These are phyloP conservation scores for Hapalemur alaotrensis DNA, from an alignment of 2,797 vertebrate genomes.

Conservation along the genomic window DNA sequence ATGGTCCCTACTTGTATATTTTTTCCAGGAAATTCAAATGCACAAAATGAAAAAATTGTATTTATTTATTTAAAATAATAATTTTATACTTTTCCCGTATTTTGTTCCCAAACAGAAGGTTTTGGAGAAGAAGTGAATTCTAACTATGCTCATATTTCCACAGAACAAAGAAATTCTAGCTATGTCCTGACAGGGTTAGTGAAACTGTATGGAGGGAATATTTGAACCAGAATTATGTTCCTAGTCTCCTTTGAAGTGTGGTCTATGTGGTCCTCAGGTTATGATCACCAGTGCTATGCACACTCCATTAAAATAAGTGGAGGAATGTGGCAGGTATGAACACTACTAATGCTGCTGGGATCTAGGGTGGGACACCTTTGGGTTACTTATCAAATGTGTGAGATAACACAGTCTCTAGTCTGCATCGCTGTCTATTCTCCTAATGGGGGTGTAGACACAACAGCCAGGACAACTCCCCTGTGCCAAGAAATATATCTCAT, in stretches of 20 bases:
- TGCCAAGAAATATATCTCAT: background rate
- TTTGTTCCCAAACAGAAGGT: background rate
- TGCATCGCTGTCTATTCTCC: background rate
- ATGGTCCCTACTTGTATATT: background rate
- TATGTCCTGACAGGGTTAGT: background rate
- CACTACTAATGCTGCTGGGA: background rate
- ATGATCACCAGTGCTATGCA: fast-evolving
- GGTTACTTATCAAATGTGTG: background rate
- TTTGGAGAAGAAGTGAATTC: background rate
- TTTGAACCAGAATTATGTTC: background rate
- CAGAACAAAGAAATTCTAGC: background rate
- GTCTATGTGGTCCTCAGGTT: background rate
- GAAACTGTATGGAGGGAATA: background rate
- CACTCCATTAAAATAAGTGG: background rate
- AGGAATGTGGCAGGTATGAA: background rate
- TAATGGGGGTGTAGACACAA: background rate
- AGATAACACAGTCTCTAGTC: background rate
- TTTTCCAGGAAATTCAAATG: background rate
- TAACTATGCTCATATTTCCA: background rate
- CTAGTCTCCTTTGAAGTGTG: background rate
- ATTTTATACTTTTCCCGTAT: background rate
- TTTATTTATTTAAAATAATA: background rate
- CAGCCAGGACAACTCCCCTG: background rate
- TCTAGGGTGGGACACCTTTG: background rate
- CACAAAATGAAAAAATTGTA: background rate